These are phyloP conservation scores for Poecile atricapillus DNA, from an alignment of 2,113 vertebrate species.

Conservation along the genomic window DNA sequence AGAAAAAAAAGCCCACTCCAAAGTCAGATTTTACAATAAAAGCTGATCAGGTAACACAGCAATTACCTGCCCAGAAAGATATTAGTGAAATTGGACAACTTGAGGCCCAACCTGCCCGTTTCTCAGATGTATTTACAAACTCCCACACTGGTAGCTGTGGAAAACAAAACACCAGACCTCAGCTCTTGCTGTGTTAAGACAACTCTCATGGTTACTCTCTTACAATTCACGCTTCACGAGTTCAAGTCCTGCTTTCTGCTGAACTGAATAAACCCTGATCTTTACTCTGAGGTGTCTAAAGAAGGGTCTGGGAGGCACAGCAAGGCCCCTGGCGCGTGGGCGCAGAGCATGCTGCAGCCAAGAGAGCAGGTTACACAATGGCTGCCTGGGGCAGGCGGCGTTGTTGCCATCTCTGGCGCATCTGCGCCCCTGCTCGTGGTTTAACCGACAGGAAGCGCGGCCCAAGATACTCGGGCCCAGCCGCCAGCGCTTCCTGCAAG, in stretches of 20 bases:
- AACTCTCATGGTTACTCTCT: not conserved
- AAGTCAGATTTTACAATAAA: not conserved
- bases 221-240: not conserved
- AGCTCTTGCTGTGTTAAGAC: rapidly evolving
- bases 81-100: not conserved
- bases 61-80: not conserved
- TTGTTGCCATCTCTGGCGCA: constrained; percentile 46
- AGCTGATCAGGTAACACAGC: rapidly evolving
- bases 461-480: constrained; percentile 41
- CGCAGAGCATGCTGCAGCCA: rapidly evolving
- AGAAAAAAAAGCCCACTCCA: not conserved
- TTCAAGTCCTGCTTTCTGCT: not conserved
- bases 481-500: constrained; percentile 67
- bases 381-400: not conserved
- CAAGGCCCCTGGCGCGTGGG: rapidly evolving
- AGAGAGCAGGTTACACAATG: not conserved
- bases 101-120: rapidly evolving
- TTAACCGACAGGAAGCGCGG: constrained; percentile 84
- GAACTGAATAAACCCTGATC: not conserved
- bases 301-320: rapidly evolving
- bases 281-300: not conserved
- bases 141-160: not conserved
- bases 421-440: constrained; percentile 76
- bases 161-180: not conserved
- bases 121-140: not conserved